Conservation (phyloP, 2,797 vertebrate genomes). For the Gallinago stenura region DNA sequence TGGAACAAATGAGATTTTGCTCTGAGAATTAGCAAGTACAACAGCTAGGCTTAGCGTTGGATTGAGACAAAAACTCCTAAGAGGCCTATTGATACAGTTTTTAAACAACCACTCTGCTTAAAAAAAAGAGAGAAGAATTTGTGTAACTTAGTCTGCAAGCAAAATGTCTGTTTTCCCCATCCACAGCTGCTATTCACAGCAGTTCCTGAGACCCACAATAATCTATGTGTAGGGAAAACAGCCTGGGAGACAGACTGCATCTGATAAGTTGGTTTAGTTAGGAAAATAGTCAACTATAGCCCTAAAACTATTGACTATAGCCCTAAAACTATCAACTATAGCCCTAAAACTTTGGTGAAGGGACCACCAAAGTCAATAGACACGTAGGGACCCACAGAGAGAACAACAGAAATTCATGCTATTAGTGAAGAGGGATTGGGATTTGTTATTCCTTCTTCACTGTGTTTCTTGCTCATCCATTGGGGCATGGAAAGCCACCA, state of each 20-base stretch:
- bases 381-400: background rate
- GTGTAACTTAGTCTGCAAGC: background rate
- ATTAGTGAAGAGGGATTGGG: background rate
- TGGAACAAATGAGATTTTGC: conserved; percentile 75
- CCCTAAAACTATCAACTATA: background rate
- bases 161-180: conserved; percentile 34
- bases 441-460: background rate
- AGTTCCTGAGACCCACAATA: background rate
- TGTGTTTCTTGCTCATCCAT: too few relatives aligned
- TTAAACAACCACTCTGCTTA: background rate
- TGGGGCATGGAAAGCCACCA: too few relatives aligned
- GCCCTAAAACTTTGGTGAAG: background rate
- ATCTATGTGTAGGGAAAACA: background rate
- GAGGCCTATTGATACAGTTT: conserved; percentile 44
- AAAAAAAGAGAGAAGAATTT: conserved; percentile 1
- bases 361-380: background rate
- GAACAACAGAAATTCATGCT: background rate
- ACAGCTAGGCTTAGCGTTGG: conserved; percentile 33
- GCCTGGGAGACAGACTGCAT: background rate
- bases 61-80: conserved; percentile 63
- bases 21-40: conserved; percentile 69
- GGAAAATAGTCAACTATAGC: background rate
- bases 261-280: background rate
- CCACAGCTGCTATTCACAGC: background rate
- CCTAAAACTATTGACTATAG: background rate